These are phyloP conservation scores for Euura lappo DNA, from an alignment of 1,140 invertebrate genomes.

Conservation along the genomic window DNA sequence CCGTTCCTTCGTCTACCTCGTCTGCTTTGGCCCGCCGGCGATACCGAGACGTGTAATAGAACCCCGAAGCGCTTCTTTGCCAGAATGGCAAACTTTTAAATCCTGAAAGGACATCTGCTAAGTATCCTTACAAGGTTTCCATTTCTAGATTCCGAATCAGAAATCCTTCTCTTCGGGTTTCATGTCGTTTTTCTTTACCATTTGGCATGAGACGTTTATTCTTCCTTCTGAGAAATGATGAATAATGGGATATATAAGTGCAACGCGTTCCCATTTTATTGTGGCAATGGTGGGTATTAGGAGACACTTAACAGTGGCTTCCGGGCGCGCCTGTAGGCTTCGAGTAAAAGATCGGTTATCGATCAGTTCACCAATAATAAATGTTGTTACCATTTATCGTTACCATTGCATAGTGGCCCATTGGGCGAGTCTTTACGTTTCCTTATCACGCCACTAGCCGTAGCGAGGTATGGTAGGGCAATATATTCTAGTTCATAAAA, in stretches of 20 bases:
- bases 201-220: too few relatives aligned
- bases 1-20: background rate
- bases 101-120: too few relatives aligned
- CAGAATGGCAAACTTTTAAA: background rate
- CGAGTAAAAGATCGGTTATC: conserved; percentile 18
- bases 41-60: background rate
- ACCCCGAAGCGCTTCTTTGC: background rate
- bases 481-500: conserved; percentile 7
- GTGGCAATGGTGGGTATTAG: too few relatives aligned
- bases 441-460: background rate
- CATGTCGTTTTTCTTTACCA: too few relatives aligned
- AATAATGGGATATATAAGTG: too few relatives aligned
- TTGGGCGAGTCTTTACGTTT: background rate
- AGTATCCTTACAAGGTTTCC: too few relatives aligned
- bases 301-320: too few relatives aligned
- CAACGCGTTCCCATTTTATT: too few relatives aligned
- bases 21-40: background rate
- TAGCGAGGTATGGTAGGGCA: background rate
- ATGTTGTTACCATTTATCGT: conserved; percentile 20
- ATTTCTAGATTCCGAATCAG: too few relatives aligned
- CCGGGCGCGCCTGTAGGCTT: background rate
- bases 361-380: conserved; percentile 18
- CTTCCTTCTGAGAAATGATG: too few relatives aligned
- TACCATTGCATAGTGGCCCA: conserved; percentile 8
- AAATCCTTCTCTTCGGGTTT: too few relatives aligned